phyloP scores from a whole-genome alignment of 92 coral and sea anemone genomes.

The Bergia sp. region DNA sequence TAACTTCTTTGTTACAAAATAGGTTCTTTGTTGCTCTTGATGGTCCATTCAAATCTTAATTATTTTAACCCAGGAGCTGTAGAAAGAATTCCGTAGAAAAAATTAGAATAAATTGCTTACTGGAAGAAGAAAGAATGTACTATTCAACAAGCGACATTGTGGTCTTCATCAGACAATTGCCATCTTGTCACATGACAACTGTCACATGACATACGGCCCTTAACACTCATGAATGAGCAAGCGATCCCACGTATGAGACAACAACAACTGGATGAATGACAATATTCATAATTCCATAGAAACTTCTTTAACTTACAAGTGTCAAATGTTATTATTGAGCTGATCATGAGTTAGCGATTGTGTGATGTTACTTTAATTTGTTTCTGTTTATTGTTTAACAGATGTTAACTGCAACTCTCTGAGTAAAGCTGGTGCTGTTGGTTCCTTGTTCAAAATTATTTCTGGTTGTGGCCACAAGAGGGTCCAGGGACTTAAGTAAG shows the following conservation, averaged over 20 bases:
- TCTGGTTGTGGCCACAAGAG: slow-evolving; percentile 97
- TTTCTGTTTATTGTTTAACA: slow-evolving; percentile 20
- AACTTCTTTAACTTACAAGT: not conserved
- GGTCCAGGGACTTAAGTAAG: slow-evolving; percentile 87
- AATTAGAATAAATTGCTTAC: too few species aligned
- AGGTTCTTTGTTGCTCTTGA: not conserved
- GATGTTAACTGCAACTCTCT: slow-evolving; percentile 91
- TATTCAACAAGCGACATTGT: too few species aligned
- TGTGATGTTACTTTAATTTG: not conserved
- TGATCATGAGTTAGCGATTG: not conserved
- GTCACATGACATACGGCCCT: too few species aligned
- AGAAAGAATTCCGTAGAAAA: not conserved
- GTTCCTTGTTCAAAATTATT: slow-evolving; percentile 79
- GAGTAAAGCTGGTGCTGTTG: slow-evolving; percentile 90
- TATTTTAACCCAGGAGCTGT: not conserved
- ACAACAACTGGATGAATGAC: too few species aligned
- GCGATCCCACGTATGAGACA: too few species aligned
- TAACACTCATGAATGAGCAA: too few species aligned
- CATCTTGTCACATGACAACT: too few species aligned
- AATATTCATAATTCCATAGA: too few species aligned
- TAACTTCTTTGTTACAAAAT: not conserved
- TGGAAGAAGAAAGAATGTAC: too few species aligned
- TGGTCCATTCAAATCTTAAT: too few species aligned
- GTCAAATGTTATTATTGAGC: not conserved
- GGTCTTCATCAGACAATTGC: too few species aligned